Evolutionary conservation across 2,797 vertebrate genomes (phyloP), one percentile per base, ranked within the genome.

Genomic region (Hydrophis major): DNA sequence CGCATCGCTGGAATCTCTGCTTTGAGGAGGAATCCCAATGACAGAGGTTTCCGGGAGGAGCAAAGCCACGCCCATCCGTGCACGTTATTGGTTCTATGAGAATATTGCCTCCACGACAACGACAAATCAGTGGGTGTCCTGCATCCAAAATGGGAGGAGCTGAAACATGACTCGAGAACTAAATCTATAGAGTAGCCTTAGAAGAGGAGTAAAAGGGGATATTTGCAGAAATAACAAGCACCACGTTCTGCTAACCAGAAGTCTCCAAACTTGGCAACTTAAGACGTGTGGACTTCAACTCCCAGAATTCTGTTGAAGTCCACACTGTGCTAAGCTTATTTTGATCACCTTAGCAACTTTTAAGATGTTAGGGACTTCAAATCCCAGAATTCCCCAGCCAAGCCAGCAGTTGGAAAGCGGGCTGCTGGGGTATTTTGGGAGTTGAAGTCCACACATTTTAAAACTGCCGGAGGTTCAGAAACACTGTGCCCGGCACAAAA

Each of bases 191-290:
- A 42, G 22, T 42, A 60, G 32, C 20, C 11, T 4, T 90, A 2
- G 7, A 6, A 14, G 6, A 27, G 1, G 11, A 55, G 1, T 16
- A 16, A 22, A 66, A 22, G 8, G 6, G 8, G 2, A 20, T 0
- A 53, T 8, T 6, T 42, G 3, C 10, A 13, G 37, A 37, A 83
- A 5, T 25, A 2, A 25, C 10, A 25, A 83, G 37, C 20, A 25
- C 22, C 20, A 20, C 74, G 37, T 83, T 78, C 8, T 3, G n/a
- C 63, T 66, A 14, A 66, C 4, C 18, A 20, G 57, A 18, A 5
- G 7, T 2, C 7, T 53, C 50, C 50, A 53, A 53, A 53, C 50
- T 50, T 53, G 8, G 50, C 50, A 53, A 53, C 50, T 53, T 53
- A 53, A 53, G 50, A 50, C 50, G 6, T 50, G 47, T 50, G 47